phyloP scores from a whole-genome alignment of 2,113 vertebrate species.

The Pelecanoides urinatrix region DNA sequence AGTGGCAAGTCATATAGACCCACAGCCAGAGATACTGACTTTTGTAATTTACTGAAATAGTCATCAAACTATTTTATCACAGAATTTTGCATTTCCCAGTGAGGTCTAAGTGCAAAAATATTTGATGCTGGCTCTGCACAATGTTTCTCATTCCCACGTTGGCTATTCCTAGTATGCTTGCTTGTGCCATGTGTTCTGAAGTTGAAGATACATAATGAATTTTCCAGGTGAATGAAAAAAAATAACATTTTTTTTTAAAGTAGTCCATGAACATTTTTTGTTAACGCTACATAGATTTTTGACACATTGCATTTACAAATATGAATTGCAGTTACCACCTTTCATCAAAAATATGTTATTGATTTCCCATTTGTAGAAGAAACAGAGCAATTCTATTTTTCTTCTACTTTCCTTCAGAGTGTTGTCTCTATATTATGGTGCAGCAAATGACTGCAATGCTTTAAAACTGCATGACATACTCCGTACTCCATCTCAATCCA shows the following conservation, averaged over 20 bases:
- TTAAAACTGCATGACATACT: background rate
- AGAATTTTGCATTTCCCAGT: background rate
- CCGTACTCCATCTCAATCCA: background rate
- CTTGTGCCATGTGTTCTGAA: background rate
- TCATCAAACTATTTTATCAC: background rate
- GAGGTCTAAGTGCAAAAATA: background rate
- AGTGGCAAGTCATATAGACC: background rate
- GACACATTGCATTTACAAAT: background rate
- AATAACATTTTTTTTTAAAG: background rate
- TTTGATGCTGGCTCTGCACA: background rate
- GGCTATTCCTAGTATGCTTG: background rate
- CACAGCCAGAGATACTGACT: background rate
- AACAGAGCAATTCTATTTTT: background rate
- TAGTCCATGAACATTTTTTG: background rate
- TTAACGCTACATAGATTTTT: background rate
- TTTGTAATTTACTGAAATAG: background rate
- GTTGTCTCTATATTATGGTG: background rate
- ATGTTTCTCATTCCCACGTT: background rate
- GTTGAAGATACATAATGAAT: background rate
- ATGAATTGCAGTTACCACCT: background rate
- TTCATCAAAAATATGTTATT: background rate
- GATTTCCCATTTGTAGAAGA: background rate
- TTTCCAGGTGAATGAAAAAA: background rate
- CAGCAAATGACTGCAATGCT: background rate
- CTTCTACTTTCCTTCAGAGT: background rate